Percentiles rank a stretch among this genome's conserved stretches.
These are phyloP conservation scores for rat (Rattus norvegicus) DNA, from an alignment of 2,113 vertebrate species.

Conservation along the genomic window DNA sequence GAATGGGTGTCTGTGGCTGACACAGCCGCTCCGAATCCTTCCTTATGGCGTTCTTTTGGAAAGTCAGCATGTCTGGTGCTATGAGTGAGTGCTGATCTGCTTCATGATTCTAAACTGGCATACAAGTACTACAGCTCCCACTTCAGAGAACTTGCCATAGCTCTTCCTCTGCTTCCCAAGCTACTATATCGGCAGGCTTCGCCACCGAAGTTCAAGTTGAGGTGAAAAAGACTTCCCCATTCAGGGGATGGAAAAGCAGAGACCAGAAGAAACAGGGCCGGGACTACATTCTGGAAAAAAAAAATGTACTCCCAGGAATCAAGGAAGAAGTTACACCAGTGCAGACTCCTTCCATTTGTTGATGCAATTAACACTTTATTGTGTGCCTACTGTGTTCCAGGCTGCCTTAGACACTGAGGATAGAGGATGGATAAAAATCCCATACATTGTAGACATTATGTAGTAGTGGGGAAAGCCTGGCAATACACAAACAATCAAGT, in stretches of 20 bases:
- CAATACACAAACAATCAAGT: not conserved
- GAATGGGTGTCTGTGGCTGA: not conserved
- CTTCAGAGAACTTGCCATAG: not conserved
- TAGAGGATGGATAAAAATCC: slow-evolving; percentile 7
- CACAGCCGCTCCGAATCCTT: not conserved
- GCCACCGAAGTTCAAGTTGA: not conserved
- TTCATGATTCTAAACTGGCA: not conserved
- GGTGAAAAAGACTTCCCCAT: not conserved
- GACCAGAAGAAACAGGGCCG: not conserved
- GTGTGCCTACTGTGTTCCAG: slow-evolving; percentile 18
- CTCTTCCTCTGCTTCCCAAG: not conserved
- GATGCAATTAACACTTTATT: slow-evolving; percentile 25
- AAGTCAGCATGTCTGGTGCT: not conserved
- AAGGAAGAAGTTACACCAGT: slow-evolving; percentile 17
- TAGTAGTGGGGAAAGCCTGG: not conserved
- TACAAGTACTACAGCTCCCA: not conserved
- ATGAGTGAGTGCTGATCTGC: not conserved
- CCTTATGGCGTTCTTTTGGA: not conserved
- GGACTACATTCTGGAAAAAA: slow-evolving; percentile 26
- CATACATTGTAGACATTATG: not conserved
- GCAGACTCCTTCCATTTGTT: slow-evolving; percentile 44
- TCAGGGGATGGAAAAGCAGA: not conserved
- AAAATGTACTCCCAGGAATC: not conserved
- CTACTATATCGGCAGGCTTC: rapidly evolving
- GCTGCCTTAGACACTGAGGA: slow-evolving; percentile 5